Evolutionary conservation across 2,888 invertebrate species (phyloP).

Genomic region (Heliconius erato): DNA sequence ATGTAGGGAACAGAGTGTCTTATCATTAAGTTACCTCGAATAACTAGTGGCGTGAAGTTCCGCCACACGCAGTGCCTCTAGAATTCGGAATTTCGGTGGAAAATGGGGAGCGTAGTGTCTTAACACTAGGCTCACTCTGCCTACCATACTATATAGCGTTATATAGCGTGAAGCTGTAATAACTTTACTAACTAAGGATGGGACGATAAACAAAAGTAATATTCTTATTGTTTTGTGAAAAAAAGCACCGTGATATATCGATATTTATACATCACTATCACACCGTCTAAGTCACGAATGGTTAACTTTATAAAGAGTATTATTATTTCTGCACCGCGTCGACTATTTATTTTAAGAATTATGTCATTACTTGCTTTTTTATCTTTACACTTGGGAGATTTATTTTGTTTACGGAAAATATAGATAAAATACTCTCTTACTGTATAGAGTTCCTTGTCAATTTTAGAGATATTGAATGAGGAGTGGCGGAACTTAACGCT

Average conservation of each 20-base stretch:
- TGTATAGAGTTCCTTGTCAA: not conserved
- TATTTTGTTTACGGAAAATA: not conserved
- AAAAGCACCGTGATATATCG: not conserved
- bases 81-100: too few relatives aligned
- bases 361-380: conserved; percentile 46
- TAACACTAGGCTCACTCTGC: too few relatives aligned
- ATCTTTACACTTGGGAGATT: not conserved
- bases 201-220: not conserved
- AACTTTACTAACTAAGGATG: not conserved
- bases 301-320: conserved; percentile 76
- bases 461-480: too few relatives aligned
- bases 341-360: conserved; percentile 54
- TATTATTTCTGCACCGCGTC: conserved; percentile 72
- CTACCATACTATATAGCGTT: too few relatives aligned
- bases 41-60: not conserved
- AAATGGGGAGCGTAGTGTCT: too few relatives aligned
- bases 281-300: conserved; percentile 78
- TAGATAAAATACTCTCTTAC: not conserved
- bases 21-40: too few relatives aligned
- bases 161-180: too few relatives aligned
- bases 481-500: too few relatives aligned
- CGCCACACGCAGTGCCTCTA: not conserved
- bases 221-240: not conserved
- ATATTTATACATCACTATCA: conserved; percentile 59
- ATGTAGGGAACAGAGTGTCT: too few relatives aligned